phyloP scores from a whole-genome alignment of 2,888 invertebrate genomes.

The Nomada lathburiana region DNA sequence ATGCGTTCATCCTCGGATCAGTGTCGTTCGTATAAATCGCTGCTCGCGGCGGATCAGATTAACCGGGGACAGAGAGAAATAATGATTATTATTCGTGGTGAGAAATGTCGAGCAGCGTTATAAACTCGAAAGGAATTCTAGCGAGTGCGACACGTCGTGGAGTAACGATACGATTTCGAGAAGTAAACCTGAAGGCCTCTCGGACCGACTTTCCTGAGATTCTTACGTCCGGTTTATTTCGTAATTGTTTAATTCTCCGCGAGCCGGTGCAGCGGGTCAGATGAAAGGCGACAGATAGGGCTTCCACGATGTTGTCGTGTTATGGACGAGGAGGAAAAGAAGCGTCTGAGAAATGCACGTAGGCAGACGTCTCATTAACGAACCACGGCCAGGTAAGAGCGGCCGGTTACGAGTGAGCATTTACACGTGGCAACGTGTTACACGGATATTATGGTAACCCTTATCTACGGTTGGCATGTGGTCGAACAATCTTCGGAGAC shows the following conservation, averaged over 20 bases:
- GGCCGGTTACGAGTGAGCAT: conserved; percentile 57
- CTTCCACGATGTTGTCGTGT: conserved; percentile 47
- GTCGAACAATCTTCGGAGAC: conserved; percentile 55
- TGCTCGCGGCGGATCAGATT: conserved; percentile 7
- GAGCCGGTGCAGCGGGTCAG: conserved; percentile 68
- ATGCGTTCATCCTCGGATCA: conserved; percentile 29
- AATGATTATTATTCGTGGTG: not conserved
- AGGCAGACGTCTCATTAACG: conserved; percentile 70
- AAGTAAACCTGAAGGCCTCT: conserved; percentile 32
- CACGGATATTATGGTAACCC: conserved; percentile 40
- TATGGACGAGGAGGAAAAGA: conserved; percentile 39
- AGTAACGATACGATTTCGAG: conserved; percentile 32
- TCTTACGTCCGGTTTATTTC: conserved; percentile 63
- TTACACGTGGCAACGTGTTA: conserved; percentile 65
- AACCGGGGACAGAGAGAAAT: not conserved
- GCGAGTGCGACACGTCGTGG: not conserved
- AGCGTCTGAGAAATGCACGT: conserved; percentile 59
- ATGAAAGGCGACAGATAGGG: conserved; percentile 72
- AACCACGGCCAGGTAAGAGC: conserved; percentile 56
- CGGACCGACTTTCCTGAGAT: conserved; percentile 66
- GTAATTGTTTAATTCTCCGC: conserved; percentile 77
- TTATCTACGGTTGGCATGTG: conserved; percentile 43
- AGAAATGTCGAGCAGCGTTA: conserved; percentile 6
- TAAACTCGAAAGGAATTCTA: conserved; percentile 43
- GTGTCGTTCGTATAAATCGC: conserved; percentile 17